phyloP scores from a whole-genome alignment of 1,140 invertebrate species.

The Batillaria attramentaria region DNA sequence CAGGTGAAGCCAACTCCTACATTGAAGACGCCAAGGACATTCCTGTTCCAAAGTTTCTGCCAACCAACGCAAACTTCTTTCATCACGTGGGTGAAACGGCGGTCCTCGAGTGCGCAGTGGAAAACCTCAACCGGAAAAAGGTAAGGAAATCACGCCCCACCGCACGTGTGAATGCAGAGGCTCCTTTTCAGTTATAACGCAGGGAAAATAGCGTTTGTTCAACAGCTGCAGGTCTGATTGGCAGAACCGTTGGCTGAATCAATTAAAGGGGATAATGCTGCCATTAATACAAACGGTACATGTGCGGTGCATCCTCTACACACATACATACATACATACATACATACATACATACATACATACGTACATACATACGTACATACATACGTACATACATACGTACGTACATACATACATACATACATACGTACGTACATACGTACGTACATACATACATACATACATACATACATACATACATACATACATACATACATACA shows the following conservation, averaged over 20 bases:
- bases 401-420: slow-evolving; percentile 12
- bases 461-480: slow-evolving; percentile 1
- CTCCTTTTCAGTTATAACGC: too few relatives aligned
- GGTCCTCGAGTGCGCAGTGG: slow-evolving; percentile 32
- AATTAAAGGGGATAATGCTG: too few relatives aligned
- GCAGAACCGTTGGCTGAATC: too few relatives aligned
- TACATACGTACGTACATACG: background rate
- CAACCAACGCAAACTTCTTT: slow-evolving; percentile 19
- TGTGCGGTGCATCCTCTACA: background rate
- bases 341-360: slow-evolving; percentile 34
- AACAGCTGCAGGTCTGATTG: too few relatives aligned
- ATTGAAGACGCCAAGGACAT: slow-evolving; percentile 11
- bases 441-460: slow-evolving; percentile 12
- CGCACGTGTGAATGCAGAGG: too few relatives aligned
- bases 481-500: slow-evolving; percentile 18
- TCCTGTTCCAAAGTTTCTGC: slow-evolving; percentile 7
- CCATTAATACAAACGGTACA: background rate
- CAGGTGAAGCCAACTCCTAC: slow-evolving; percentile 4
- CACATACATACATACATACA: slow-evolving; percentile 21
- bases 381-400: slow-evolving; percentile 21
- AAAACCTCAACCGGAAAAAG: slow-evolving; percentile 28
- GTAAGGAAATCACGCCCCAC: too few relatives aligned
- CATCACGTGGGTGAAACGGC: slow-evolving; percentile 23
- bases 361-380: slow-evolving; percentile 33
- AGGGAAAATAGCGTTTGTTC: too few relatives aligned